Conservation (phyloP, 1,140 invertebrate genomes). For the Druon quercuslanigerum region DNA sequence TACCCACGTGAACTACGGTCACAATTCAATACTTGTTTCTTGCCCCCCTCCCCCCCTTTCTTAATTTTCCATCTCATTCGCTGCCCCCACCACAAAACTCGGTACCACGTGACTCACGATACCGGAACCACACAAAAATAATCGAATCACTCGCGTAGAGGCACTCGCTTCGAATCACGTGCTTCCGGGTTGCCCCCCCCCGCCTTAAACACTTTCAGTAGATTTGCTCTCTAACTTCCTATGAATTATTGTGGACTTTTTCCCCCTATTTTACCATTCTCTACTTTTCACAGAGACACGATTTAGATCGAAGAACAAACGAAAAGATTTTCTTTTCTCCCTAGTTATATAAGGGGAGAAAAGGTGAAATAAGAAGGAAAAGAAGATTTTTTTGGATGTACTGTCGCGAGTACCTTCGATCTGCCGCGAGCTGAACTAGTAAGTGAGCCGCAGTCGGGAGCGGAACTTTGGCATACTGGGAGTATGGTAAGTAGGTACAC, state of each 20-base stretch:
- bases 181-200: conserved; percentile 33
- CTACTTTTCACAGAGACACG: background rate
- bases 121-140: conserved; percentile 62
- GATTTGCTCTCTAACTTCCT: conserved; percentile 2
- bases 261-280: conserved; percentile 32
- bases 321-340: background rate
- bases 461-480: conserved; percentile 70
- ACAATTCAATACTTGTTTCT: conserved; percentile 38
- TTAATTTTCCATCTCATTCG: conserved; percentile 24
- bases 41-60: conserved; percentile 37
- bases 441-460: conserved; percentile 56
- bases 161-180: conserved; percentile 43
- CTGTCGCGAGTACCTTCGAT: conserved; percentile 66
- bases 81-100: conserved; percentile 44
- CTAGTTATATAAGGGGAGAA: background rate
- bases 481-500: conserved; percentile 74
- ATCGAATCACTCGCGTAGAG: conserved; percentile 42
- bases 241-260: background rate
- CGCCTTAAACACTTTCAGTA: conserved; percentile 12
- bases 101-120: conserved; percentile 61
- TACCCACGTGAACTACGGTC: too few relatives aligned
- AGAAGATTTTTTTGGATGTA: conserved; percentile 51
- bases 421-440: conserved; percentile 60
- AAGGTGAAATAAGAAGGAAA: too few relatives aligned
- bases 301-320: background rate